Evolutionary conservation across 2,888 invertebrate genomes (phyloP).

Genomic region (Nomada flava): DNA sequence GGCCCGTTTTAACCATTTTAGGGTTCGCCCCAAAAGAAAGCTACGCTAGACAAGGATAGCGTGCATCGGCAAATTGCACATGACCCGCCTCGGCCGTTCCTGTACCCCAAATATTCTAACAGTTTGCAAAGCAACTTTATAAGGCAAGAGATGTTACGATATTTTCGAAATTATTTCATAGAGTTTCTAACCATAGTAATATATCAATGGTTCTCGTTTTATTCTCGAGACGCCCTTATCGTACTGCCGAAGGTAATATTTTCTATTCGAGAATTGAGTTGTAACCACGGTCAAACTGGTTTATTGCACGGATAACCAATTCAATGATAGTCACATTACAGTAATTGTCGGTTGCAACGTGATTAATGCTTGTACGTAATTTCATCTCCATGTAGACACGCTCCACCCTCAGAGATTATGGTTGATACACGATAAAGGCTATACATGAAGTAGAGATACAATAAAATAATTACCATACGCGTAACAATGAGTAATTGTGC

Average conservation of each 20-base stretch:
- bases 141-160: background rate
- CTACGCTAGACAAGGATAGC: too few relatives aligned
- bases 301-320: slow-evolving; percentile 21
- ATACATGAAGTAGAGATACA: slow-evolving; percentile 22
- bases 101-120: too few relatives aligned
- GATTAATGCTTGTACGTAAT: slow-evolving; percentile 69
- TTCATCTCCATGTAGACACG: slow-evolving; percentile 60
- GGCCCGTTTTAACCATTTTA: too few relatives aligned
- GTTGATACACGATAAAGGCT: slow-evolving; percentile 63
- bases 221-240: too few relatives aligned
- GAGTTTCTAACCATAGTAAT: background rate
- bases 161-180: background rate
- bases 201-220: background rate
- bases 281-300: background rate
- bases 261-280: background rate
- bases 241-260: background rate
- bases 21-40: too few relatives aligned
- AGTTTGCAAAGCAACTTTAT: background rate
- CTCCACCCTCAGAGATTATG: slow-evolving; percentile 62
- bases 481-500: slow-evolving; percentile 27
- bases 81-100: too few relatives aligned
- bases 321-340: slow-evolving; percentile 51
- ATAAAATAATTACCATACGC: slow-evolving; percentile 31
- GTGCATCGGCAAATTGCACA: too few relatives aligned
- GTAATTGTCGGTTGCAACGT: slow-evolving; percentile 62